phyloP scores from a whole-genome alignment of 2,797 vertebrate genomes.

The Aldrovandia affinis region DNA sequence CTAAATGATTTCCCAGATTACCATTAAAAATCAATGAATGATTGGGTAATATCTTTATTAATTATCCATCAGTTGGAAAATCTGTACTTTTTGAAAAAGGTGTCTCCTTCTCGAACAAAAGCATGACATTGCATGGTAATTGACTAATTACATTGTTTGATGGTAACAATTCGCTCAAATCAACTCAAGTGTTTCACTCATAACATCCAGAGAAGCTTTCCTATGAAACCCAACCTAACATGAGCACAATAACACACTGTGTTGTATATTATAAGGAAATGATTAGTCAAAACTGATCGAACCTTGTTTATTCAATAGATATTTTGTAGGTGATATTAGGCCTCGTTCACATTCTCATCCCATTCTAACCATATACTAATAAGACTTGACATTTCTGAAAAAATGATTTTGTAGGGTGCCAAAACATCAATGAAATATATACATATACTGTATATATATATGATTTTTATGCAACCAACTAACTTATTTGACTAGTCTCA shows the following conservation, averaged over 20 bases:
- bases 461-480: too few relatives aligned
- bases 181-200: background rate
- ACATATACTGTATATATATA: too few relatives aligned
- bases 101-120: background rate
- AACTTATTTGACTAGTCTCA: too few relatives aligned
- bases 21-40: background rate
- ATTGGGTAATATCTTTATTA: background rate
- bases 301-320: background rate
- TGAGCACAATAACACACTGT: background rate
- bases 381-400: background rate
- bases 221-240: background rate
- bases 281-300: background rate
- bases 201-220: background rate
- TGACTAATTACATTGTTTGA: background rate
- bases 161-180: background rate
- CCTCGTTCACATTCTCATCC: background rate
- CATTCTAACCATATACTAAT: background rate
- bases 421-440: too few relatives aligned
- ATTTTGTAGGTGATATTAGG: background rate
- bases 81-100: background rate
- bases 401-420: too few relatives aligned
- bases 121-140: background rate
- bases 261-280: background rate
- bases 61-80: too few relatives aligned
- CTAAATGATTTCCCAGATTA: background rate